Evolutionary conservation across 2,888 invertebrate species (phyloP).

Genomic region (Arenicola marina): DNA sequence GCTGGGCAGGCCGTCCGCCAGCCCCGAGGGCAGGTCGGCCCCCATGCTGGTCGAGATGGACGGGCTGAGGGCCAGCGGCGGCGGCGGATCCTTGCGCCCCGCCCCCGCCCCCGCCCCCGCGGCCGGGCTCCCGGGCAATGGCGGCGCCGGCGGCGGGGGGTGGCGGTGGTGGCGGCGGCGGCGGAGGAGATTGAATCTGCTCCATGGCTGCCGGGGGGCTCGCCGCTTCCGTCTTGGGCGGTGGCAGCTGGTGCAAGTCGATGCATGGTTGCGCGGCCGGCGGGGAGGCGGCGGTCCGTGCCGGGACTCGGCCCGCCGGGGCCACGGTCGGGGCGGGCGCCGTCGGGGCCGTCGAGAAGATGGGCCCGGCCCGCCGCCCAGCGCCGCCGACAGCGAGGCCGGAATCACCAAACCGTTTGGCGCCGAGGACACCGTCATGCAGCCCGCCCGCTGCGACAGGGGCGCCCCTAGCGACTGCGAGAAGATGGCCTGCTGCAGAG

Average conservation of each 20-base stretch:
- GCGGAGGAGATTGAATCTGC: neutral
- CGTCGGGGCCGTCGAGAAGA: too few species aligned
- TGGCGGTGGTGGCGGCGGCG: too few species aligned
- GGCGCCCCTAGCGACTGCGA: neutral
- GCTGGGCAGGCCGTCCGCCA: slow-evolving; percentile 15
- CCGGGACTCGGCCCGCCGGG: too few species aligned
- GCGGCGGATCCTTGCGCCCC: slow-evolving; percentile 8
- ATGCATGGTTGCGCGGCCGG: too few species aligned
- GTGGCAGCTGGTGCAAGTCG: neutral
- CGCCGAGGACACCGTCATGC: neutral
- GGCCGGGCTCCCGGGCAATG: neutral
- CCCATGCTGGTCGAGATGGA: slow-evolving; percentile 8
- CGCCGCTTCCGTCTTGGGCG: neutral
- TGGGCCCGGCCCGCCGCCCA: too few species aligned
- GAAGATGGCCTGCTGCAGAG: neutral
- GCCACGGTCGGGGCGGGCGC: too few species aligned
- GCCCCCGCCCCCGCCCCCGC: neutral
- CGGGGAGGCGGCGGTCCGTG: too few species aligned
- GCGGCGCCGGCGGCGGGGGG: neutral
- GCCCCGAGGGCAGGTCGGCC: slow-evolving; percentile 1
- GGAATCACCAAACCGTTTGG: neutral
- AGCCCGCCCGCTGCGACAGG: neutral
- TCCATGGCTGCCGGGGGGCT: neutral
- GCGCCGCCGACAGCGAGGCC: neutral
- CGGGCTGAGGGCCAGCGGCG: slow-evolving; percentile 10